Evolutionary conservation across 1,140 invertebrate species (phyloP).

Genomic region (Microvelia longipes): DNA sequence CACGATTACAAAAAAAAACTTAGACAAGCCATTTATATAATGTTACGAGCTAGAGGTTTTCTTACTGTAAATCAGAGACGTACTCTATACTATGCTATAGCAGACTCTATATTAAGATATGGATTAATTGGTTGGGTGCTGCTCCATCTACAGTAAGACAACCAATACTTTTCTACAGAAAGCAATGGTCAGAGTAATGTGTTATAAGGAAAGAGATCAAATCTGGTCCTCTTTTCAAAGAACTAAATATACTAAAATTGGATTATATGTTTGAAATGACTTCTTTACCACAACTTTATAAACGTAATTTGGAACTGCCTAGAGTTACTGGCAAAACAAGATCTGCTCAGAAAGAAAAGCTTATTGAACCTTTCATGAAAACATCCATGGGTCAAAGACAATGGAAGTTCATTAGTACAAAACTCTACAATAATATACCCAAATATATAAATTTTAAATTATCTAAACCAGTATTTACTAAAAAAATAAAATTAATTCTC

Average conservation of each 20-base stretch:
- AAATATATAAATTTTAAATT: background rate
- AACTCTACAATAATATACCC: background rate
- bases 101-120: background rate
- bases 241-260: background rate
- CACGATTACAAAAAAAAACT: background rate
- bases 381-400: background rate
- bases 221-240: background rate
- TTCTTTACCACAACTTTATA: background rate
- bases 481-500: background rate
- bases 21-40: background rate
- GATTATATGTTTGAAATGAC: background rate
- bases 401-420: background rate
- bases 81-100: background rate
- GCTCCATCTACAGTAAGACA: background rate
- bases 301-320: background rate
- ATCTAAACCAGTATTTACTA: background rate
- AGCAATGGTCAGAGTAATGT: background rate
- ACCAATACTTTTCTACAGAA: background rate
- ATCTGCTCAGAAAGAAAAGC: background rate
- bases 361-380: no score
- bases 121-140: background rate
- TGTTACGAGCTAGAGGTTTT: background rate
- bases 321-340: background rate
- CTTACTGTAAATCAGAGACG: background rate
- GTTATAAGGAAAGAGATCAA: background rate